Conservation (phyloP, 1,140 invertebrate genomes). For the Cotesia vestalis region DNA sequence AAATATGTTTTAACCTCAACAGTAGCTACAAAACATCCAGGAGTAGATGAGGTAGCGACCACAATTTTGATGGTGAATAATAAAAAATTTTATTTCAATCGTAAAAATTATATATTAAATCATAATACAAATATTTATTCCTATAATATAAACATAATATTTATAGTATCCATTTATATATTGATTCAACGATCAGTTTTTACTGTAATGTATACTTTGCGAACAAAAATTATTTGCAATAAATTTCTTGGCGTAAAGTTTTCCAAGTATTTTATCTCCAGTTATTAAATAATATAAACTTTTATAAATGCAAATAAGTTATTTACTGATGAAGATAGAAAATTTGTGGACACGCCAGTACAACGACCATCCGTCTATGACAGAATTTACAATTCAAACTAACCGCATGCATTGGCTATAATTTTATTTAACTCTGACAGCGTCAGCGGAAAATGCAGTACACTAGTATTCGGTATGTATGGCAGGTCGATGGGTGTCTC, state of each 20-base stretch:
- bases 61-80: not conserved
- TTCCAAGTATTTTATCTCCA: not conserved
- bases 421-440: constrained; percentile 42
- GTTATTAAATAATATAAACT: not conserved
- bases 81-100: not conserved
- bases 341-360: constrained; percentile 15
- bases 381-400: constrained; percentile 44
- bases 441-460: constrained; percentile 35
- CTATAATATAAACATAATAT: too few species aligned
- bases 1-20: too few species aligned
- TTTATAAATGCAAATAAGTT: constrained; percentile 13
- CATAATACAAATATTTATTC: too few species aligned
- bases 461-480: constrained; percentile 10
- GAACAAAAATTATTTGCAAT: too few species aligned
- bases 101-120: too few species aligned
- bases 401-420: constrained; percentile 36
- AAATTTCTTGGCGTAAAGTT: too few species aligned
- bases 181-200: too few species aligned
- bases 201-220: too few species aligned
- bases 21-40: too few species aligned
- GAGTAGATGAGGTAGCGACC: too few species aligned
- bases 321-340: constrained; percentile 14
- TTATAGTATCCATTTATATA: too few species aligned
- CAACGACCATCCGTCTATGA: constrained; percentile 29
- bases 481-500: constrained; percentile 29